phyloP scores from a whole-genome alignment of 2,797 vertebrate genomes.

The Pagetopsis macropterus region DNA sequence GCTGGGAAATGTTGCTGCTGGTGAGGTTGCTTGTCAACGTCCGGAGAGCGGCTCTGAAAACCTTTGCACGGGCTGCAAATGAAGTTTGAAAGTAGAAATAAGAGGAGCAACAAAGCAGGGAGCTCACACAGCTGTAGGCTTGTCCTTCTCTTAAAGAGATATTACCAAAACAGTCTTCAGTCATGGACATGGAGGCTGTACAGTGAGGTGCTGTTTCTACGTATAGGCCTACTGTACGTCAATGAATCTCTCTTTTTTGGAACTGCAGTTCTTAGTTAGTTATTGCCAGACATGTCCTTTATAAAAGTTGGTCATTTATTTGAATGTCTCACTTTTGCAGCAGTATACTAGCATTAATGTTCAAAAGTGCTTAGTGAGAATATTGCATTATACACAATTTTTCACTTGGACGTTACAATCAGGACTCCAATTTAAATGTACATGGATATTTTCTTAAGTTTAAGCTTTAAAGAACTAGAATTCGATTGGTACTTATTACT shows the following conservation, averaged over 20 bases:
- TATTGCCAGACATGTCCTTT: not conserved
- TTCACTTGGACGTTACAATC: not conserved
- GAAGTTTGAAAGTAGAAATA: conserved; percentile 69
- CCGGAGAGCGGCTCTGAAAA: conserved; percentile 62
- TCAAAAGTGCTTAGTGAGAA: not conserved
- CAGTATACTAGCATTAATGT: not conserved
- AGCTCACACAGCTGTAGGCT: conserved; percentile 61
- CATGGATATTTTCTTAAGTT: not conserved
- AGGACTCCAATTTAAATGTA: not conserved
- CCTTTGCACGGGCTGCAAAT: conserved; percentile 69
- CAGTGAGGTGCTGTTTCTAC: not conserved
- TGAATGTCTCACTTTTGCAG: not conserved
- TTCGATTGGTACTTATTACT: not conserved
- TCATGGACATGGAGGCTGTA: conserved; percentile 16
- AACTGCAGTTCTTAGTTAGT: not conserved
- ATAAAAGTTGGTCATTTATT: not conserved
- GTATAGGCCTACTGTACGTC: not conserved
- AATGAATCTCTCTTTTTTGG: not conserved
- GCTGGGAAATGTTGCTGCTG: conserved; percentile 78
- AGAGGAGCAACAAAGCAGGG: conserved; percentile 61
- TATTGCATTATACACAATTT: not conserved
- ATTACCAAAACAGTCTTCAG: conserved; percentile 58
- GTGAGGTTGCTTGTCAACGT: conserved; percentile 70
- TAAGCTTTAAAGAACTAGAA: not conserved
- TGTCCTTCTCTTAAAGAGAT: conserved; percentile 72